Evolutionary conservation across 2,888 invertebrate species (phyloP).

Genomic region (Uloborus plumipes): DNA sequence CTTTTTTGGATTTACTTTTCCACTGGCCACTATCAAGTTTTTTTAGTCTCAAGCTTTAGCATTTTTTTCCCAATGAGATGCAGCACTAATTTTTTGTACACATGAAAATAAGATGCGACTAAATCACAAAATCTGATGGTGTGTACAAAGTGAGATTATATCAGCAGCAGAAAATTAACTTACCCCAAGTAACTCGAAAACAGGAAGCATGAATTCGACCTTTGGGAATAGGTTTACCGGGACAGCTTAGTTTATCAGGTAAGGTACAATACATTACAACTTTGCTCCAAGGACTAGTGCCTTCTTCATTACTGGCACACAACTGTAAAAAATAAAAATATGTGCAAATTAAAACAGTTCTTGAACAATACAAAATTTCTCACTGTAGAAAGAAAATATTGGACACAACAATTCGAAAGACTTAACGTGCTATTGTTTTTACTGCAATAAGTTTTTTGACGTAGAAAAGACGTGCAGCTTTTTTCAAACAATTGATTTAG

Average conservation of each 20-base stretch:
- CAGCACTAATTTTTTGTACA: not conserved
- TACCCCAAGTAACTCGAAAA: constrained; percentile 84
- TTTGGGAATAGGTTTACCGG: constrained; percentile 83
- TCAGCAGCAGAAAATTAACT: constrained; percentile 50
- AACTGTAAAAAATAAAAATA: constrained; percentile 74
- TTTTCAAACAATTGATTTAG: no score
- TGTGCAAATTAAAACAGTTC: not conserved
- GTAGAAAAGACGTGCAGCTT: no score
- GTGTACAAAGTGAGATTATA: not conserved
- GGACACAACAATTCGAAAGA: no score
- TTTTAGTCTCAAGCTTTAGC: no score
- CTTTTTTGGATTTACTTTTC: no score
- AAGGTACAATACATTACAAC: constrained; percentile 83
- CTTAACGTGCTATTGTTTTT: no score
- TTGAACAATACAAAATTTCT: no score
- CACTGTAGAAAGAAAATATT: no score
- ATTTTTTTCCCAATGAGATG: not conserved
- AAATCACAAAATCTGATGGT: no score
- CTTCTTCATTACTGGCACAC: constrained; percentile 86
- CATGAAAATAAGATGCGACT: not conserved
- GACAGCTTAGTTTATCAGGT: constrained; percentile 84
- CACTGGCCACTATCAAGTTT: no score
- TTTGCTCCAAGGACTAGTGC: constrained; percentile 85
- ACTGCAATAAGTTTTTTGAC: no score
- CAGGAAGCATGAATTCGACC: constrained; percentile 85